Percentiles rank a stretch among this genome's conserved stretches.
Evolutionary conservation across 2,113 vertebrate genomes (phyloP).

Genomic region (Ibidorhyncha struthersii): DNA sequence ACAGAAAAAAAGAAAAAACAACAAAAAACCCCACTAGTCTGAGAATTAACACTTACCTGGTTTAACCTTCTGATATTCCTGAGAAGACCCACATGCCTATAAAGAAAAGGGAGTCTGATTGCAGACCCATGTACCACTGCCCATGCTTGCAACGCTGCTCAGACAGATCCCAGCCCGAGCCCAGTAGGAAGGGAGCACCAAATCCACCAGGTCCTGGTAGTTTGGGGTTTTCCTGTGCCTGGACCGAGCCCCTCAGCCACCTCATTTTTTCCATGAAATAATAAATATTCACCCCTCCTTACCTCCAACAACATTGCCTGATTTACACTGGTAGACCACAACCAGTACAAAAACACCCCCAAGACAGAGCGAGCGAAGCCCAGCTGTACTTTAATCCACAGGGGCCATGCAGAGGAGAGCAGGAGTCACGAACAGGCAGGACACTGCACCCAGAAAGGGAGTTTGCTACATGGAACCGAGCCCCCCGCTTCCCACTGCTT

Average conservation of each 20-base stretch:
- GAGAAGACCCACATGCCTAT: not conserved
- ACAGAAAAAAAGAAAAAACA: no score
- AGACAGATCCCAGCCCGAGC: not conserved
- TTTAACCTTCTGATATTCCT: not conserved
- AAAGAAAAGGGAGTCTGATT: not conserved
- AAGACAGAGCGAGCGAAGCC: not conserved
- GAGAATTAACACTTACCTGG: slow-evolving; percentile 18
- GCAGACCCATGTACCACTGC: not conserved
- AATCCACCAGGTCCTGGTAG: not conserved
- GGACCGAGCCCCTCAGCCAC: not conserved
- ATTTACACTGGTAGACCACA: not conserved
- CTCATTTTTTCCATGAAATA: rapidly evolving
- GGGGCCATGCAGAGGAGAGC: rapidly evolving
- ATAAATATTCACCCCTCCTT: not conserved
- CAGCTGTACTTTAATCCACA: not conserved
- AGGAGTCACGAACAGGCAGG: not conserved
- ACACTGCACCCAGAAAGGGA: rapidly evolving
- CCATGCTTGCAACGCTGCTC: rapidly evolving
- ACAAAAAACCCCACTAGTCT: no score
- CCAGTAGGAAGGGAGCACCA: not conserved
- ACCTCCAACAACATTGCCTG: not conserved
- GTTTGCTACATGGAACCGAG: rapidly evolving
- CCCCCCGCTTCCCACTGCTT: not conserved
- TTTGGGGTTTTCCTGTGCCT: not conserved
- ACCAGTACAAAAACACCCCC: rapidly evolving